A percentile compares a stretch with the other conserved stretches of the same genome.
These are phyloP conservation scores for Spodoptera picta DNA, from an alignment of 2,888 invertebrate species.

Conservation along the genomic window DNA sequence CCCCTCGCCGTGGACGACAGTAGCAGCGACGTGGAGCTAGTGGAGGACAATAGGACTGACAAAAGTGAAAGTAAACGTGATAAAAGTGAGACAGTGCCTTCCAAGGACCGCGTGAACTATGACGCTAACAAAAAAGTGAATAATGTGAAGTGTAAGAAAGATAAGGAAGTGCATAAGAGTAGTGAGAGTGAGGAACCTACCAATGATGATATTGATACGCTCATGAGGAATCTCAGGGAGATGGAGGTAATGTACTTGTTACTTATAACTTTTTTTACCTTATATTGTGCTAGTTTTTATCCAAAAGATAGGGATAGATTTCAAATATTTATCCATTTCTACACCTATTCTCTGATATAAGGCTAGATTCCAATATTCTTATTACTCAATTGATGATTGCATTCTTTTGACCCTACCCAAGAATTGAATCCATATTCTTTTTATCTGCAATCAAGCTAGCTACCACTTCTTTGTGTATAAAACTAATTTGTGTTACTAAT, in stretches of 20 bases:
- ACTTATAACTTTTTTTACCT: slow-evolving; percentile 13
- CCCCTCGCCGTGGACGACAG: slow-evolving; percentile 81
- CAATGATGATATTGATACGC: slow-evolving; percentile 75
- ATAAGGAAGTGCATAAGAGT: slow-evolving; percentile 58
- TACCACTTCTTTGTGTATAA: no score
- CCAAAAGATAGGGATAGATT: no score
- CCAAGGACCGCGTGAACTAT: slow-evolving; percentile 70
- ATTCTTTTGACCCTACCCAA: no score
- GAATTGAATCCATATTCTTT: no score
- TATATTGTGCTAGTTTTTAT: slow-evolving; percentile 8
- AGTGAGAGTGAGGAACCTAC: slow-evolving; percentile 69
- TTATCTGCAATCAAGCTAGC: no score
- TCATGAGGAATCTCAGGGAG: slow-evolving; percentile 80
- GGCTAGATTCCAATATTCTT: no score
- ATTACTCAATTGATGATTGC: no score
- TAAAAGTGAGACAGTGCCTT: slow-evolving; percentile 77
- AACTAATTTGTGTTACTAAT: no score
- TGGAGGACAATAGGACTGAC: slow-evolving; percentile 74
- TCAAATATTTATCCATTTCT: no score
- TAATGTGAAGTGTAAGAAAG: slow-evolving; percentile 60
- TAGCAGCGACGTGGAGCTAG: slow-evolving; percentile 85
- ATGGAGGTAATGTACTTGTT: slow-evolving; percentile 74
- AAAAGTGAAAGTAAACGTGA: slow-evolving; percentile 75
- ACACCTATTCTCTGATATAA: no score
- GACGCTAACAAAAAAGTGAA: slow-evolving; percentile 64